These are phyloP conservation scores for Abrostola triplasia DNA, from an alignment of 2,888 invertebrate species.

Conservation along the genomic window DNA sequence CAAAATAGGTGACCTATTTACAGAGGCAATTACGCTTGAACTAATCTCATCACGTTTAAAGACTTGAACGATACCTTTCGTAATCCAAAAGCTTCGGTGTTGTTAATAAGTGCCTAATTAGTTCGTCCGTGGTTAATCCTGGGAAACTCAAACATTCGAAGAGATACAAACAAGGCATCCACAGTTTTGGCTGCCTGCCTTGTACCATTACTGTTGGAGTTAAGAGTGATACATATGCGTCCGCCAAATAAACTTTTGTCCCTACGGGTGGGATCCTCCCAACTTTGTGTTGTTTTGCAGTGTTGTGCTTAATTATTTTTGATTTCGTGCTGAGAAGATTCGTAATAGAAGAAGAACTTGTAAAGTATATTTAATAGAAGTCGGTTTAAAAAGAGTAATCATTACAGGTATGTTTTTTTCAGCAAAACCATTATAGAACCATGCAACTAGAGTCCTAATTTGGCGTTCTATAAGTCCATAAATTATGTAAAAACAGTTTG, in stretches of 20 bases:
- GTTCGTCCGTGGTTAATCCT: constrained; percentile 37
- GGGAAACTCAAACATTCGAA: constrained; percentile 40
- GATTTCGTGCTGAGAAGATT: no score
- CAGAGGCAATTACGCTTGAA: constrained; percentile 39
- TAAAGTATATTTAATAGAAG: no score
- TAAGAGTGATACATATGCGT: background rate
- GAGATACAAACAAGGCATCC: constrained; percentile 32
- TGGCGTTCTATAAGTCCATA: no score
- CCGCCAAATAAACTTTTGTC: background rate
- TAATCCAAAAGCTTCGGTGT: constrained; percentile 33
- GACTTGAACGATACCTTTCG: constrained; percentile 30
- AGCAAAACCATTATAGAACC: no score
- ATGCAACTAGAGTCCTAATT: no score
- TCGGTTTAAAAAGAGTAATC: no score
- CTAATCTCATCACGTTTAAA: constrained; percentile 48
- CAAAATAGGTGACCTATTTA: constrained; percentile 48
- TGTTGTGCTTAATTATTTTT: background rate
- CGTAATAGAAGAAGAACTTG: no score
- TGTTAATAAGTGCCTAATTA: constrained; percentile 50
- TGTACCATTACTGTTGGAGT: background rate
- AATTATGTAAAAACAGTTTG: no score
- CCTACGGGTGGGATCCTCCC: background rate
- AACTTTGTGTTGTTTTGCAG: background rate
- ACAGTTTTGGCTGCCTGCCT: constrained; percentile 4
- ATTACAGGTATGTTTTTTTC: no score